Base-by-base conservation (phyloP, 2,888 invertebrate genomes). In the Troides oblongomaculatus region DNA sequence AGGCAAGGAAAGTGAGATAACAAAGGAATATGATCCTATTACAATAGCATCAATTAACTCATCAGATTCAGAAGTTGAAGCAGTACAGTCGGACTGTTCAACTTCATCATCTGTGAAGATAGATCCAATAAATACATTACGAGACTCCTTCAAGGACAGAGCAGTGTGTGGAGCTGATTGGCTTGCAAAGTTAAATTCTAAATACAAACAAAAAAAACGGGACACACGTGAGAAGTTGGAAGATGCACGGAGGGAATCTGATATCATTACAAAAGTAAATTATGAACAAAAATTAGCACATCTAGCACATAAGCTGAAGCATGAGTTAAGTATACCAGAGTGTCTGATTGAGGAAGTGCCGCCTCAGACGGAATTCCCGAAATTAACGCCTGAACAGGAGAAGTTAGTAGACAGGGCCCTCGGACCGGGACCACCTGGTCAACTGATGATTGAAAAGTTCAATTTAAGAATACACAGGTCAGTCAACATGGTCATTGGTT, bases 301-400 rank as follows among this genome's bases (percentile, higher is more conserved):
- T 76, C 77, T 93, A 81, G 81, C 92, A 80, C 83, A 92, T 76
- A 85, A 88, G 84, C 61, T 91, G 61, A 92, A 92, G 72, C 81
- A 90, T 82, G 88, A 89, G 81, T 75, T 84, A 72, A 93, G 77
- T 74, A 95, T 80, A 93, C 94, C 81, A 74, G 94, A 82, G 85
- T 92, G 81, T 85, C 84, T 78, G 72, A 87, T 76, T 82, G 93
- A 81, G 88, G 94, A 82, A 84, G 83, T 85, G 0, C 86, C 89
- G 68, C 87, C 93, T 0, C 80, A 81, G 0, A 86, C 83, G 0
- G 91, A 90, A 74, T 72, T 96, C 57, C 94, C 95, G 0, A 93
- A 94, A 66, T 84, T 97, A n/a, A 95, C 95, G 0, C 89, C 93
- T 0, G 95, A 95, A 46, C 96, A 97, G 82, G 90, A 94, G 71